Percentiles rank a stretch among this genome's conserved stretches.
phyloP scores from a whole-genome alignment of 2,113 vertebrate species.

The Antennarius striatus region DNA sequence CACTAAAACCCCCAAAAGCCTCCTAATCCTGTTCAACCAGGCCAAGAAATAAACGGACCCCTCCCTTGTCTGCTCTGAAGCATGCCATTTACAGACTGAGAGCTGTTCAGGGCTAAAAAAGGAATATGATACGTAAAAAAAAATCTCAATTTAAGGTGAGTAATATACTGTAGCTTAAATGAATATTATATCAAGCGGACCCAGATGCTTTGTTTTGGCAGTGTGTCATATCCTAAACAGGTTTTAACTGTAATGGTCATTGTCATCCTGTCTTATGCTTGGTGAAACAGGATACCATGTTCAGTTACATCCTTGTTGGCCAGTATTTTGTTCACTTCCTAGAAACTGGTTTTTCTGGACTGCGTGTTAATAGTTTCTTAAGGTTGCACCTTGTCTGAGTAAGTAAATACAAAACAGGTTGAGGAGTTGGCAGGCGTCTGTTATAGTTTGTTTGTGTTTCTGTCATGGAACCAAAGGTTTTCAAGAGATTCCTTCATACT shows the following conservation, averaged over 20 bases:
- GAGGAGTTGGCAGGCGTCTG: constrained; percentile 19
- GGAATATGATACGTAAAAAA: constrained; percentile 15
- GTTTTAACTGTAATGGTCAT: constrained; percentile 2
- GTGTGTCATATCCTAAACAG: not conserved
- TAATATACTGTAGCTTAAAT: too few relatives aligned
- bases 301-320: constrained; percentile 14
- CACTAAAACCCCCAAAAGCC: constrained; percentile 52
- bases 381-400: constrained; percentile 26
- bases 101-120: constrained; percentile 41
- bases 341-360: constrained; percentile 52
- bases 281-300: constrained; percentile 19
- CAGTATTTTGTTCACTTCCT: not conserved
- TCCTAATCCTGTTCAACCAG: constrained; percentile 61
- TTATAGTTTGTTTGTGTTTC: constrained; percentile 23
- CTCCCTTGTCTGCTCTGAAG: constrained; percentile 24
- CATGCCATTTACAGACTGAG: constrained; percentile 24
- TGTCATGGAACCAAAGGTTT: not conserved
- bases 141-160: not conserved
- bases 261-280: constrained; percentile 13
- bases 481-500: constrained; percentile 31
- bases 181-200: constrained; percentile 15
- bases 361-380: not conserved
- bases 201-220: constrained; percentile 23
- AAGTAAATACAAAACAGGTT: constrained; percentile 11
- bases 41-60: constrained; percentile 54